A percentile compares a stretch with the other conserved stretches of the same genome.
These are phyloP conservation scores for Spheniscus humboldti DNA, from an alignment of 2,797 vertebrate genomes.

Conservation along the genomic window DNA sequence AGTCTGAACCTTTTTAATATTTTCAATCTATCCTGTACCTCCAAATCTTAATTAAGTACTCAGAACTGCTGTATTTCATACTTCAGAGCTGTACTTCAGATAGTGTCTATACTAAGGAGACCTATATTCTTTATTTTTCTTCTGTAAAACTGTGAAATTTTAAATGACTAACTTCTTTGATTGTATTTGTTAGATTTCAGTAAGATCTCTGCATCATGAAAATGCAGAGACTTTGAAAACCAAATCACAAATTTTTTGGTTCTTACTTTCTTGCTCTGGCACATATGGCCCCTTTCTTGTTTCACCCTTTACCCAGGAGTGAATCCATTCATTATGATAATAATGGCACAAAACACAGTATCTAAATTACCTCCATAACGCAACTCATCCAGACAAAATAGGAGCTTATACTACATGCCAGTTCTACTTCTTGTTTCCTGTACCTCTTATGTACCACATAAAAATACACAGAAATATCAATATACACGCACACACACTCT, in stretches of 20 bases:
- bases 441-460: background rate
- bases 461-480: background rate
- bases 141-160: background rate
- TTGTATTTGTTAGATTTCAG: background rate
- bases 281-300: background rate
- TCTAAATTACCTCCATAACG: background rate
- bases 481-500: accelerated
- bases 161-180: background rate
- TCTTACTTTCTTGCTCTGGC: background rate
- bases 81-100: background rate
- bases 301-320: background rate
- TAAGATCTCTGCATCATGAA: background rate
- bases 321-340: background rate
- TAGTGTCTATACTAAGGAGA: background rate
- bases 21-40: accelerated
- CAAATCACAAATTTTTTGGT: background rate
- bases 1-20: background rate
- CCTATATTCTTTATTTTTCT: background rate
- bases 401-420: background rate
- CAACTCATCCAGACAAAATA: background rate
- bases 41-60: background rate
- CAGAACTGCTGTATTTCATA: background rate
- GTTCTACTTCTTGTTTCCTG: background rate
- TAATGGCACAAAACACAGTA: background rate
- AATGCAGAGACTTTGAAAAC: background rate